Evolutionary conservation across 1,140 invertebrate genomes (phyloP).

Genomic region (Batillaria attramentaria): DNA sequence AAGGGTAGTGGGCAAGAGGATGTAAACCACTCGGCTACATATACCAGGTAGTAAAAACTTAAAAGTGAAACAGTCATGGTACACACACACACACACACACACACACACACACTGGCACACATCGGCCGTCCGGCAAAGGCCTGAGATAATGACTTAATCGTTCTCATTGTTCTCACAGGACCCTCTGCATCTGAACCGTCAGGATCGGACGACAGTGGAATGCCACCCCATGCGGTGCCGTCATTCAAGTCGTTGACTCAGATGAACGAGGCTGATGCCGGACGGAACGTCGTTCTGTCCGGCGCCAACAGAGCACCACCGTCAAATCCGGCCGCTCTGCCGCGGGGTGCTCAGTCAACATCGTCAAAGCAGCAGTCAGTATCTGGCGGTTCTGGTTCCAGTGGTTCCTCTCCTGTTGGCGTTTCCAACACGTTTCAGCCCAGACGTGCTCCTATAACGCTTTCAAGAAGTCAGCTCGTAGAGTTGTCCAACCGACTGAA

Average conservation of each 20-base stretch:
- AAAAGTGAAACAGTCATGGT: too few species aligned
- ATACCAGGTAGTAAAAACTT: too few species aligned
- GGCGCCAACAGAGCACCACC: slow-evolving; percentile 1
- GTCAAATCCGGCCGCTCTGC: too few species aligned
- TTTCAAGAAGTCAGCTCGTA: neutral
- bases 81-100: too few species aligned
- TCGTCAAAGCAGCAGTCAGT: neutral
- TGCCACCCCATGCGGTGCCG: slow-evolving; percentile 9
- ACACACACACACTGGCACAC: too few species aligned
- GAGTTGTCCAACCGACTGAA: neutral
- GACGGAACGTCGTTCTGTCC: neutral
- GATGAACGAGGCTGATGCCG: neutral
- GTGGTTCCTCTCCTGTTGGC: too few species aligned
- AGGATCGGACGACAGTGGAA: slow-evolving; percentile 9
- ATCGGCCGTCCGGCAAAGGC: too few species aligned
- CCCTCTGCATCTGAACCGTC: neutral
- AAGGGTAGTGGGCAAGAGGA: too few species aligned
- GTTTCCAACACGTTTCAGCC: too few species aligned
- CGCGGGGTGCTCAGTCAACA: neutral
- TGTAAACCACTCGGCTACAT: too few species aligned
- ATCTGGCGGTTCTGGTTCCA: too few species aligned
- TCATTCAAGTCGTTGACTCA: slow-evolving; percentile 9
- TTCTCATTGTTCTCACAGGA: neutral
- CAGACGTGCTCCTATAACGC: neutral
- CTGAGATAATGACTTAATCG: neutral